These are phyloP conservation scores for Paradisaea rubra DNA, from an alignment of 2,113 vertebrate species.

Conservation along the genomic window DNA sequence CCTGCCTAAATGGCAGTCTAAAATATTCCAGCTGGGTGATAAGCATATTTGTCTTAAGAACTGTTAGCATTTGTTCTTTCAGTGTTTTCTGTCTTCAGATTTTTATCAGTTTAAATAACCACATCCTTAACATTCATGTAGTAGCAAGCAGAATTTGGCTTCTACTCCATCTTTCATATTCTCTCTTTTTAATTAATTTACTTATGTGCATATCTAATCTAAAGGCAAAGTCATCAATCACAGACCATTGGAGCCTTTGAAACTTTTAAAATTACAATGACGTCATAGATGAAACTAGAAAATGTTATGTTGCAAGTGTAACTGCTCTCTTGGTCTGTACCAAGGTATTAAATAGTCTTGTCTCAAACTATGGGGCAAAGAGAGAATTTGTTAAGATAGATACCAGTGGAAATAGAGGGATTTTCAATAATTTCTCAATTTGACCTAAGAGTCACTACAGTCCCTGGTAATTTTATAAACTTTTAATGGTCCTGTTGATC, in stretches of 20 bases:
- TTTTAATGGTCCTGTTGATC: not conserved
- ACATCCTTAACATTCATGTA: not conserved
- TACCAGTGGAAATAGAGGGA: not conserved
- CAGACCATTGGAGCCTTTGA: not conserved
- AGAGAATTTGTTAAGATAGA: not conserved
- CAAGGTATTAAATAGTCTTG: not conserved
- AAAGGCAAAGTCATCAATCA: not conserved
- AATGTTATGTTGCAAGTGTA: not conserved
- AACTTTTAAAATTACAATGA: not conserved
- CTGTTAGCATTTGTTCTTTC: not conserved
- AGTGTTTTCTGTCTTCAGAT: not conserved
- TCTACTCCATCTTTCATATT: not conserved
- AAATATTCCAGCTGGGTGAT: not conserved
- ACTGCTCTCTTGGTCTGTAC: not conserved
- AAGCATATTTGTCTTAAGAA: not conserved
- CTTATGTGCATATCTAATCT: not conserved
- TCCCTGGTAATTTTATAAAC: not conserved
- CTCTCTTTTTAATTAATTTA: not conserved
- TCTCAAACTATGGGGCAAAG: not conserved
- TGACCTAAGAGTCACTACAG: not conserved
- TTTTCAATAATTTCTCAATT: not conserved
- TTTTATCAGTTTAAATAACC: not conserved
- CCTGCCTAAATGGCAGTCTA: not conserved
- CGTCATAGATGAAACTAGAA: not conserved
- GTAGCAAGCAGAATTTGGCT: not conserved